These are phyloP conservation scores for Camponotus floridanus DNA, from an alignment of 1,140 invertebrate genomes.

Conservation along the genomic window DNA sequence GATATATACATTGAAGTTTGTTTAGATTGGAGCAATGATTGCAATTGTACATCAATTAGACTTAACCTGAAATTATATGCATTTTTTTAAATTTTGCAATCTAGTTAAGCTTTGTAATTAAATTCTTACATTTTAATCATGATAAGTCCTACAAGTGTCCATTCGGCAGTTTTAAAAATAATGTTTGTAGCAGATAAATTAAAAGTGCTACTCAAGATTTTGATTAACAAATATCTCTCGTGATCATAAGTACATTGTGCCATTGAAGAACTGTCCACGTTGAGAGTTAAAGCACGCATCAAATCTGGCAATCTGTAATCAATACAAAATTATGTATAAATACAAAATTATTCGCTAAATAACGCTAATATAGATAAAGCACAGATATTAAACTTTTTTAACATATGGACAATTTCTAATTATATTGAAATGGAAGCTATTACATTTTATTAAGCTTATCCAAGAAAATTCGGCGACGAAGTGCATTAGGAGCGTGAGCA, in stretches of 20 bases:
- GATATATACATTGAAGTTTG: slow-evolving; percentile 81
- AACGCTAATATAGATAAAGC: not conserved
- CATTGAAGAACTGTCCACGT: slow-evolving; percentile 44
- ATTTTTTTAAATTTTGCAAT: not conserved
- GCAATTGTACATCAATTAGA: slow-evolving; percentile 79
- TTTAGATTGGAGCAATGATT: slow-evolving; percentile 76
- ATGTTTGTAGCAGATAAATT: slow-evolving; percentile 84
- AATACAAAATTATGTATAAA: no score
- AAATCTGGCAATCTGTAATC: slow-evolving; percentile 83
- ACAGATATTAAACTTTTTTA: not conserved
- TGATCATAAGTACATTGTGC: slow-evolving; percentile 69
- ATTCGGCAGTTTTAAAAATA: slow-evolving; percentile 84
- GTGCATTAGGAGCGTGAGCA: slow-evolving; percentile 80
- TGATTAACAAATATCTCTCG: slow-evolving; percentile 74
- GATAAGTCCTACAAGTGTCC: slow-evolving; percentile 84
- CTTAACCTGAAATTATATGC: slow-evolving; percentile 80
- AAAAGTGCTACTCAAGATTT: slow-evolving; percentile 84
- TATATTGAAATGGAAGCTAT: slow-evolving; percentile 29
- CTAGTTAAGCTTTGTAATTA: slow-evolving; percentile 27
- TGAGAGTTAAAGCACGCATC: slow-evolving; percentile 76
- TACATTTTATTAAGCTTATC: slow-evolving; percentile 84
- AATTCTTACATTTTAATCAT: slow-evolving; percentile 85
- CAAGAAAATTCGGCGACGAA: slow-evolving; percentile 84
- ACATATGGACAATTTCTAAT: not conserved
- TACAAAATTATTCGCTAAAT: slow-evolving; percentile 1